A percentile compares a stretch with the other conserved stretches of the same genome.
These are phyloP conservation scores for Drosophila leonis DNA, from an alignment of 2,888 invertebrate species.

Conservation along the genomic window DNA sequence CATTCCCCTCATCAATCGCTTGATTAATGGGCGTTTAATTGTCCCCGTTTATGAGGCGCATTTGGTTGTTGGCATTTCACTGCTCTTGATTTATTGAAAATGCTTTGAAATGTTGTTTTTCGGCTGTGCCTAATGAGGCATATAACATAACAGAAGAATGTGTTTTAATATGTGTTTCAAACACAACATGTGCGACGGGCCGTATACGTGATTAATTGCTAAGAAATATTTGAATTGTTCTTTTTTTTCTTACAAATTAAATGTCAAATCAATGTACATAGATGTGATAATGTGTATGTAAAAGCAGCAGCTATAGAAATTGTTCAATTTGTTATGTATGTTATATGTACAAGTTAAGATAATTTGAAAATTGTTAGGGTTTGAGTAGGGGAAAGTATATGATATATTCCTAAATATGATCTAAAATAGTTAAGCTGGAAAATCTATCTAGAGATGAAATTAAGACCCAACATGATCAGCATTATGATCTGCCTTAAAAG, in stretches of 20 bases:
- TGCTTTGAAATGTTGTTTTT: constrained; percentile 18
- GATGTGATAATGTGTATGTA: too few species aligned
- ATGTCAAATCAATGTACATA: too few species aligned
- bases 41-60: constrained; percentile 48
- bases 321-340: too few species aligned
- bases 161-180: constrained; percentile 3
- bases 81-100: constrained; percentile 51
- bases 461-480: background rate
- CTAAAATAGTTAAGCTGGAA: too few species aligned
- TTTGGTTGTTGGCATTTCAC: constrained; percentile 25
- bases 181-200: background rate
- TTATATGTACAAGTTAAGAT: too few species aligned
- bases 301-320: too few species aligned
- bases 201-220: constrained; percentile 8
- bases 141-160: constrained; percentile 7
- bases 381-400: too few species aligned
- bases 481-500: background rate
- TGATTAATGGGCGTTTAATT: constrained; percentile 81
- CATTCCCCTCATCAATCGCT: constrained; percentile 56
- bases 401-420: too few species aligned
- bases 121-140: constrained; percentile 41
- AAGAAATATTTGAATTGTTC: background rate
- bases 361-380: too few species aligned
- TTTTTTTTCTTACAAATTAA: background rate
- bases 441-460: too few species aligned